These are phyloP conservation scores for Geococcyx californianus DNA, from an alignment of 2,113 vertebrate species.

Conservation along the genomic window DNA sequence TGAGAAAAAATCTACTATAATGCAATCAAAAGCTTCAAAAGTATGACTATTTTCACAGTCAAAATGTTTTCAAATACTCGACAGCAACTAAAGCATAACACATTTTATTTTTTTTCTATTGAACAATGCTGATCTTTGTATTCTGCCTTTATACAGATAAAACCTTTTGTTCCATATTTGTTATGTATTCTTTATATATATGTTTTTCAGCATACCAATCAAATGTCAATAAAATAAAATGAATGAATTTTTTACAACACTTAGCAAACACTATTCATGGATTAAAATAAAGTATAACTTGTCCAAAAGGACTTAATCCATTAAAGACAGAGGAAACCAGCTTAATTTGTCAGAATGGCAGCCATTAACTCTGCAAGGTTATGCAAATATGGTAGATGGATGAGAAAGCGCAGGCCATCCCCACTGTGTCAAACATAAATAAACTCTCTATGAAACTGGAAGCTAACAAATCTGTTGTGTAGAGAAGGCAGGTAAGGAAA, in stretches of 20 bases:
- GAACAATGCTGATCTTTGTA: not conserved
- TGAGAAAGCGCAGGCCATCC: constrained; percentile 74
- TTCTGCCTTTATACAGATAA: not conserved
- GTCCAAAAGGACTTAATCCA: constrained; percentile 66
- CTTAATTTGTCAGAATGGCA: constrained; percentile 77
- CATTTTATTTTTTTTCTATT: not conserved
- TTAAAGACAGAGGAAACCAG: constrained; percentile 75
- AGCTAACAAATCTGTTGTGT: constrained; percentile 73
- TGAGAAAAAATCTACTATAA: not conserved
- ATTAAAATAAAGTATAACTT: constrained; percentile 65
- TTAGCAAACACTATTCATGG: constrained; percentile 36
- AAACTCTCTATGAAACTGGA: constrained; percentile 61
- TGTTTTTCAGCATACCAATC: not conserved
- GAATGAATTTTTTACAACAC: constrained; percentile 27
- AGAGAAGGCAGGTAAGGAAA: constrained; percentile 59
- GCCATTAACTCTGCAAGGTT: constrained; percentile 74
- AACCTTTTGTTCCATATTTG: not conserved
- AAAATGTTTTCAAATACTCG: not conserved
- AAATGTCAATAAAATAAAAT: constrained; percentile 24
- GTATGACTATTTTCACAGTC: not conserved
- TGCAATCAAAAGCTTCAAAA: not conserved
- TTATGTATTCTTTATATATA: not conserved
- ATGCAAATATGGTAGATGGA: constrained; percentile 74
- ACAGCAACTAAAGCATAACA: not conserved
- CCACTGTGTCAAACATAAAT: constrained; percentile 72